These are phyloP conservation scores for Megastigmus dorsalis DNA, from an alignment of 2,888 invertebrate species.

Conservation along the genomic window DNA sequence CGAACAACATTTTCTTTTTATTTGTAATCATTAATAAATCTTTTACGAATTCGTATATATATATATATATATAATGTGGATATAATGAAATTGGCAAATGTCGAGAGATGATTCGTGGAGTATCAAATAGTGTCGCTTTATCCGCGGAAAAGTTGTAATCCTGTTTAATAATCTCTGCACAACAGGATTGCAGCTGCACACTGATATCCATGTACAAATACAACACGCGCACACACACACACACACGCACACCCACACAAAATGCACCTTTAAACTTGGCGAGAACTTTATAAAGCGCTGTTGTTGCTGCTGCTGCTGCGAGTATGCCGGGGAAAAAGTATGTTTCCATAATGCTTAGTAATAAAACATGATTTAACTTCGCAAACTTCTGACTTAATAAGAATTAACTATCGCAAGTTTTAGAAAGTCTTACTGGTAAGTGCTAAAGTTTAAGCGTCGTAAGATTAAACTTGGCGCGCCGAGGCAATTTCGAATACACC, in stretches of 20 bases:
- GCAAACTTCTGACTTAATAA: constrained; percentile 52
- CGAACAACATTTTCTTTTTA: no score
- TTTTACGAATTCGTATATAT: no score
- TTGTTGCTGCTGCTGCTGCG: no score
- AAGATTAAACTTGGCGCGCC: constrained; percentile 50
- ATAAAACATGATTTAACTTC: constrained; percentile 52
- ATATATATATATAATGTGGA: no score
- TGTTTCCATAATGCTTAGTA: constrained; percentile 43
- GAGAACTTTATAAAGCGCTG: constrained; percentile 29
- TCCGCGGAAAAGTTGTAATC: background rate
- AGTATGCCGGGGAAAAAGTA: constrained; percentile 26
- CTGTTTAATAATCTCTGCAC: constrained; percentile 29
- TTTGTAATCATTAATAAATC: no score
- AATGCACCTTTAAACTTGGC: constrained; percentile 37
- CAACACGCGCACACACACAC: background rate
- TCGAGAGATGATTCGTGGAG: no score
- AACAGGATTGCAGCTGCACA: constrained; percentile 16
- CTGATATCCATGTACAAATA: no score
- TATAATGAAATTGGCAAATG: no score
- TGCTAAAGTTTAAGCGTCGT: constrained; percentile 45
- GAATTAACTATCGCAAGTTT: constrained; percentile 53
- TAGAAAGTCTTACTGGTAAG: constrained; percentile 46
- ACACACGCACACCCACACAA: background rate
- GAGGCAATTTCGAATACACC: constrained; percentile 44
- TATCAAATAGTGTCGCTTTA: no score